phyloP scores from a whole-genome alignment of 2,888 invertebrate species.

The Morpho helenor region DNA sequence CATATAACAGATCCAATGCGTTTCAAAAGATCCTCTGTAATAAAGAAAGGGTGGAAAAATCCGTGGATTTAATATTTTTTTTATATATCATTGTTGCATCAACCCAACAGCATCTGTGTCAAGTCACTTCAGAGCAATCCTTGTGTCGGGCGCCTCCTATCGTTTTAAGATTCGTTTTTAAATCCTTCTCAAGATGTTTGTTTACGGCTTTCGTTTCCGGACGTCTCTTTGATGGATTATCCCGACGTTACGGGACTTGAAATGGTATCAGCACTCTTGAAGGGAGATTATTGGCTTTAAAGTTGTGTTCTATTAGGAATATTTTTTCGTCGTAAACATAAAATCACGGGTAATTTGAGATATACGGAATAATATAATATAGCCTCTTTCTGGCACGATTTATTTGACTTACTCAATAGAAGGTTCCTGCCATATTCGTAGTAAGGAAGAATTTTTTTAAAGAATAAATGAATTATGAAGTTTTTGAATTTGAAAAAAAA shows the following conservation, averaged over 20 bases:
- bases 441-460: no score
- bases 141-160: constrained; percentile 26
- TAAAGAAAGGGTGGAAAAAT: neutral
- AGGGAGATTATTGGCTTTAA: constrained; percentile 5
- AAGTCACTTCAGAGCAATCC: constrained; percentile 25
- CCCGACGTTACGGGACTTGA: constrained; percentile 18
- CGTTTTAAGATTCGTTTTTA: constrained; percentile 27
- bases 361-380: no score
- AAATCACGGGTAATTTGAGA: no score
- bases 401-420: no score
- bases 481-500: no score
- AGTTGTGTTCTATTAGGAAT: constrained; percentile 4
- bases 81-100: constrained; percentile 3
- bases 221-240: constrained; percentile 28
- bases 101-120: constrained; percentile 11
- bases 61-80: neutral
- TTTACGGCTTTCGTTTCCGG: constrained; percentile 27
- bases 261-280: constrained; percentile 9
- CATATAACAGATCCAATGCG: no score
- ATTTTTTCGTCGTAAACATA: neutral
- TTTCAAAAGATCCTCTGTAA: no score
- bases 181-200: constrained; percentile 30
- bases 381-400: no score
- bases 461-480: no score
- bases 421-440: no score